These are phyloP conservation scores for Idris sp. DNA, from an alignment of 1,140 invertebrate genomes.

Conservation along the genomic window DNA sequence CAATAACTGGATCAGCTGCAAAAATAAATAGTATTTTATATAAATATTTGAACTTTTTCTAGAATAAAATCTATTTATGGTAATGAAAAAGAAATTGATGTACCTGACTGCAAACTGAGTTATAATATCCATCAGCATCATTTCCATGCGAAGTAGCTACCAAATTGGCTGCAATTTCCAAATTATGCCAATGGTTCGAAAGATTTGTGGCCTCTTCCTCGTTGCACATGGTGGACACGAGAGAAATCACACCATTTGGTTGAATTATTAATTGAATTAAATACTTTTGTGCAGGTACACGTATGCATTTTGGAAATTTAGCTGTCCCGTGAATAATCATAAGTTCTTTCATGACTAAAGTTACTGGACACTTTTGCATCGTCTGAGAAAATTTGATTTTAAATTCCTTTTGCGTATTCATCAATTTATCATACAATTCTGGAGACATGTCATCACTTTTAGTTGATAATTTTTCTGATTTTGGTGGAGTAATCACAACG, in stretches of 20 bases:
- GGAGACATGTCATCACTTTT: conserved; percentile 65
- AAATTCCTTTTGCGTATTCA: conserved; percentile 79
- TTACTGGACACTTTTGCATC: conserved; percentile 80
- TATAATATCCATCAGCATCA: conserved; percentile 79
- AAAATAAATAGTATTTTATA: conserved; percentile 67
- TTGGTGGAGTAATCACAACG: conserved; percentile 82
- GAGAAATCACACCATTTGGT: conserved; percentile 81
- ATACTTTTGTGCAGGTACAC: conserved; percentile 80
- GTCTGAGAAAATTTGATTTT: conserved; percentile 78
- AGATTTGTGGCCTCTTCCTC: conserved; percentile 79
- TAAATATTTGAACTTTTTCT: conserved; percentile 4
- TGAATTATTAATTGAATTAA: conserved; percentile 80
- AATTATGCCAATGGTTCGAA: conserved; percentile 82
- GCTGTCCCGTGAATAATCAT: conserved; percentile 82
- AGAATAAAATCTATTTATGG: too few species aligned
- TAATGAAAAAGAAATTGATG: too few species aligned
- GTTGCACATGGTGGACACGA: conserved; percentile 81
- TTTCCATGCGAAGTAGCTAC: conserved; percentile 80
- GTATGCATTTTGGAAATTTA: conserved; percentile 82
- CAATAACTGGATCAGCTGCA: conserved; percentile 76
- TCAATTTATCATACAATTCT: conserved; percentile 79
- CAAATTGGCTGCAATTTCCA: conserved; percentile 83
- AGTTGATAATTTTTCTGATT: neutral
- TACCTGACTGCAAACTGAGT: conserved; percentile 72
- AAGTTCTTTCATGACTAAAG: conserved; percentile 83